Evolutionary conservation across 2,888 invertebrate genomes (phyloP), one percentile per base, ranked within the genome.

Genomic region (Mesorhabditis sp.): DNA sequence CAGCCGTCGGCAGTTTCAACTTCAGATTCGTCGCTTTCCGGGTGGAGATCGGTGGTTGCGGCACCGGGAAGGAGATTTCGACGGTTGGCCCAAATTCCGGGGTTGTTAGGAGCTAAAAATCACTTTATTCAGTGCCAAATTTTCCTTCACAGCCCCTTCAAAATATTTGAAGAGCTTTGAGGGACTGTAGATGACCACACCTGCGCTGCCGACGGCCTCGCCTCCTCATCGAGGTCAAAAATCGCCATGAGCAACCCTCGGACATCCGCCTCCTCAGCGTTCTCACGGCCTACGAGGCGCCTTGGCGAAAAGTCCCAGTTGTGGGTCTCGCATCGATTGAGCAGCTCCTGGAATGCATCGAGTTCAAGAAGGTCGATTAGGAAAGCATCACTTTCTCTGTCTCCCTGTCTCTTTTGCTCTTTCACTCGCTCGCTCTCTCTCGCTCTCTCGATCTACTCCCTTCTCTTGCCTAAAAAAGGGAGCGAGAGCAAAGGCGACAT

Each of bases 361-460:
- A 15, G 13, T 63, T 63, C 10, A 63, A 63, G 63, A 6, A 13
- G 63, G 15, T 13, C 13, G 63, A 15, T 63, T 63, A 15, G 13
- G 13, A 13, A 15, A 63, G 7, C 15, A 10, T 15, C 63, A 15
- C 6, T 63, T 63, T 63, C 15, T 63, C 63, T 63, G 15, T n/a
- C 45, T 43, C 67, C 45, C 28, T 42, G 43, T 63, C 15, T 65
- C 44, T 65, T n/a, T n/a, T n/a, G n/a, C 10, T 62, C n/a, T 67
- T 10, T 61, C 44, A 10, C 45, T 68, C 65, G 43, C 62, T n/a
- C 43, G 43, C 64, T 44, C 50, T 43, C 45, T 50, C 63, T 45
- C 44, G 4, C n/a, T 66, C 45, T 67, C 63, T 66, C 66, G 67
- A 62, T 28, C 28, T 72, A 63, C 63, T 10, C 43, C 4, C 43